Base-by-base conservation (phyloP, 2,888 invertebrate genomes). In the Julus scandinavius region DNA sequence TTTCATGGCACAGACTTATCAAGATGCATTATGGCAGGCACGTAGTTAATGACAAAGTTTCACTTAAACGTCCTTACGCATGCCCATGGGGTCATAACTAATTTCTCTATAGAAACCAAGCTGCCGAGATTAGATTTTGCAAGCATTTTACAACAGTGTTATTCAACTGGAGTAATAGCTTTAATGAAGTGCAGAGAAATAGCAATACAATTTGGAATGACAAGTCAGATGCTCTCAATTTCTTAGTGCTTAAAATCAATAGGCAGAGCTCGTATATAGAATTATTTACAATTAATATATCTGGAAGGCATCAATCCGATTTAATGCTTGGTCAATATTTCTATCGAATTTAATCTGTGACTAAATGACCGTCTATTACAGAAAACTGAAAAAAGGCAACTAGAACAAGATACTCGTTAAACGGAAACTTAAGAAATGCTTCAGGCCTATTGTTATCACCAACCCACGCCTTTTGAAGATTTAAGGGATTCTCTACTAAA, bases 41-140 rank as follows among this genome's bases (percentile, higher is more conserved):
- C 38, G 80, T 80, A 80, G 80, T 29, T 29, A 80, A 20, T 80
- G 38, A 72, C 72, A 72, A n/a, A 29, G 7, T 72, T 72, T 11
- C 29, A 72, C 80, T 29, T 13, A 80, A 20, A 80, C 11, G 6
- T 80, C 29, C 20, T 38, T 13, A 38, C 13, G 38, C 80, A 80
- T 80, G 80, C 80, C 80, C 80, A 80, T 11, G 80, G 80, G 80
- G 80, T 80, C 80, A 80, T 38, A 38, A 13, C 38, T 80, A 80
- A 80, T 80, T 80, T 80, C 80, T 80, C 13, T 13, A 38, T 29
- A 80, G 38, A 13, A 38, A 38, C 20, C 80, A 38, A 11, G 38
- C 29, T 29, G 29, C 80, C 80, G 0, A 80, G 80, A 80, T 80
- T 38, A 80, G 80, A 80, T 80, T 80, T 80, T 3, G 80, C 2